Evolutionary conservation across 2,888 invertebrate genomes (phyloP), one percentile per base, ranked within the genome.

Genomic region (Nemapogon koenigi): DNA sequence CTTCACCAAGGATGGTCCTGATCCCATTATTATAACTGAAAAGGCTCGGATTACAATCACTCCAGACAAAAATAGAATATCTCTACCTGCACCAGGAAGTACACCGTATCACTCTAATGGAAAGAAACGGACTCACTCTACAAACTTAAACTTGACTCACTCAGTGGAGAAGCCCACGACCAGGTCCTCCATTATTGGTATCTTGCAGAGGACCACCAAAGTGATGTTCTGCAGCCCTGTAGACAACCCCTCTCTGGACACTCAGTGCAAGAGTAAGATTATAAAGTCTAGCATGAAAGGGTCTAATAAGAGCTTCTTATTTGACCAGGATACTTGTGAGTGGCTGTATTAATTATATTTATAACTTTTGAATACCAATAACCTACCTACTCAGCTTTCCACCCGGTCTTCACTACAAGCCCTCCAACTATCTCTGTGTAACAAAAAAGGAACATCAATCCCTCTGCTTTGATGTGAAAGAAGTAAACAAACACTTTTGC

Each of bases 211-310:
- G 41, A 41, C 51, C 3, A 68, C 72, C 1, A 59, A 49, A 44
- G 79, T 79, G 3, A 75, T 72, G 72, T 79, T 79, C 50, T 73
- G 75, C 49, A 76, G 75, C 41, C 75, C 78, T 0, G 55, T 64
- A 1, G 61, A 71, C 42, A 64, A 61, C 33, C 62, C 63, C 0
- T 48, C 43, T 0, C 46, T 55, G 0, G 50, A 51, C 1, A 52
- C 50, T 2, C 65, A 64, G 38, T 59, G 62, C 42, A 66, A 61
- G 40, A 57, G 51, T 28, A 73, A 68, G 43, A 50, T 78, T 11
- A 73, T 80, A 39, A 80, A 79, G 44, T 80, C 79, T 2, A 80
- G 65, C 37, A 50, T 80, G 43, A 80, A 80, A 41, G 78, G 78
- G 2, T 78, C 78, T 1, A 73, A 68, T 32, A 80, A 79, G 49